Evolutionary conservation across 2,888 invertebrate genomes (phyloP).

Genomic region (Macrophya annulata): DNA sequence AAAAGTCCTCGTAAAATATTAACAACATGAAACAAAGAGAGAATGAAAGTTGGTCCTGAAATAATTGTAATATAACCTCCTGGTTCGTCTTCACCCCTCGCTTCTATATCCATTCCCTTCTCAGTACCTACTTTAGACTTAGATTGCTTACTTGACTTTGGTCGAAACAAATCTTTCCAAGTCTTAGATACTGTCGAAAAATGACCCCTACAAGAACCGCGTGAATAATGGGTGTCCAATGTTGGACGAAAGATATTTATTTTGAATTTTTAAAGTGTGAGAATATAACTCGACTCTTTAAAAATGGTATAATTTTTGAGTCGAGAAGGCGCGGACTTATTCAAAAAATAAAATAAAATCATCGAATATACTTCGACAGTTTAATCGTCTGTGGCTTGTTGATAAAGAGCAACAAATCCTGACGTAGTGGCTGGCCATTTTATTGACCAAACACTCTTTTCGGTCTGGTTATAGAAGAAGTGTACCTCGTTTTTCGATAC

Average conservation of each 20-base stretch:
- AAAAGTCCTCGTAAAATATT: not conserved
- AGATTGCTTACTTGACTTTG: slow-evolving; percentile 27
- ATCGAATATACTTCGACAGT: not conserved
- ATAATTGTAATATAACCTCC: slow-evolving; percentile 20
- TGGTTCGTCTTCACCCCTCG: not conserved
- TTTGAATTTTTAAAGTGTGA: not conserved
- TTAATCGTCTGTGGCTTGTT: not conserved
- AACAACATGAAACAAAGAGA: not conserved
- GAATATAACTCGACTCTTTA: not conserved
- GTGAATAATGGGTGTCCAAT: not conserved
- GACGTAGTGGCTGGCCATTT: not conserved
- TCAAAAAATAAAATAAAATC: not conserved
- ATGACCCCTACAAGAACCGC: not conserved
- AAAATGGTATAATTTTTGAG: not conserved
- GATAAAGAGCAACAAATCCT: not conserved
- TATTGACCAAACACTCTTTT: slow-evolving; percentile 35
- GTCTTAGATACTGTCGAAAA: not conserved
- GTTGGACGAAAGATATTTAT: not conserved
- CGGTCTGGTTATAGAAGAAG: not conserved
- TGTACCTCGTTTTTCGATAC: not conserved
- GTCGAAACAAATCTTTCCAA: slow-evolving; percentile 2
- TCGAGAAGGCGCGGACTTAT: not conserved
- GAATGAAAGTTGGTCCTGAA: not conserved
- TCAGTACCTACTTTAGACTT: not conserved
- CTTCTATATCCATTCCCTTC: not conserved